Evolutionary conservation across 2,888 invertebrate species (phyloP), one percentile per base, ranked within the genome.

Genomic region (Ditula angustiorana): DNA sequence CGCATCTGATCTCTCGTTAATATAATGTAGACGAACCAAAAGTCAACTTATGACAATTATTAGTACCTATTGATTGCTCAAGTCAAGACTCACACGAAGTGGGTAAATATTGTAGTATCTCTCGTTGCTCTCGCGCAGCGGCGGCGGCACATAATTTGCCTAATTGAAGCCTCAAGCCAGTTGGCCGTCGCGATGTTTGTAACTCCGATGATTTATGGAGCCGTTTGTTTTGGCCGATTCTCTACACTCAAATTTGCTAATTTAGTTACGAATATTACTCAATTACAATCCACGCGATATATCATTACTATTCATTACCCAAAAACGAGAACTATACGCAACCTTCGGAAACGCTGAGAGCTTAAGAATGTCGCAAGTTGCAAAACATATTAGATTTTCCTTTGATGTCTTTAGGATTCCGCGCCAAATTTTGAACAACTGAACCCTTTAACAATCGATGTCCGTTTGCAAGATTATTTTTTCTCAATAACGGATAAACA

Each of bases 141-240:
- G 49, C 28, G 26, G 49, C 49, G 7, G 49, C 28, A 16, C 23
- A 50, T 50, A 50, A 50, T 50, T 50, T 50, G 49, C 49, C 49
- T 50, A 50, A 50, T 50, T 50, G 49, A 50, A 28, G 49, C 49
- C 28, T 50, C 49, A 28, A 50, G 49, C 49, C 28, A 50, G 53
- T 60, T 61, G 57, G 61, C 33, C 30, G 35, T 41, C 41, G 50
- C 60, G 63, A 66, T 66, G 28, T 50, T 50, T 50, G 66, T 62
- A 67, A 61, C 37, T 52, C 62, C 30, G 64, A 66, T 67, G 66
- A 69, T 70, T 67, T 69, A 70, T 69, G 63, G 69, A 64, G 66
- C 60, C 69, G 69, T 70, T 65, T 62, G 64, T 61, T 62, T 67
- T 67, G 69, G 56, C 53, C 64, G 62, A 65, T 69, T 65, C 58